Evolutionary conservation across 2,888 invertebrate species (phyloP), one percentile per base, ranked within the genome.

Genomic region (Conchocele bisecta): DNA sequence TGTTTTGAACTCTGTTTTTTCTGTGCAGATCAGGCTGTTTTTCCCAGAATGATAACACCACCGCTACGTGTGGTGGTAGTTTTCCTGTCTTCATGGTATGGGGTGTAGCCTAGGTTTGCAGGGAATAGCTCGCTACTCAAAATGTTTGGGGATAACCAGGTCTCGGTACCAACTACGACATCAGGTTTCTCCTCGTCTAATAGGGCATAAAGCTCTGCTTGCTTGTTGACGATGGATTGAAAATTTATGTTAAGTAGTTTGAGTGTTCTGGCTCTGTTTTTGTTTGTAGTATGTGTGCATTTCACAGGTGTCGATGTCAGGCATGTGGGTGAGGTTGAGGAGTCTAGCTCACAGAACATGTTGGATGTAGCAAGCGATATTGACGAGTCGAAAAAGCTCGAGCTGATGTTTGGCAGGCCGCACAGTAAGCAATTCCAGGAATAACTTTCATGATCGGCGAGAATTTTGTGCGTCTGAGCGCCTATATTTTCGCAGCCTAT

Each of bases 361-460:
- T 31, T 51, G 9, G 51, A n/a, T 2, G 17, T 31, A 11, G 20
- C 31, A 13, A 31, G 5, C 20, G 51, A 51, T 5, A 22, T n/a
- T 4, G 17, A 5, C 3, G 17, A 31, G 3, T 3, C 13, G 2
- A 37, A 46, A 35, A 59, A 48, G 7, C 31, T 35, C 1, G 59
- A 46, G 15, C n/a, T 46, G 22, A 59, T 26, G 44, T 59, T 59
- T 24, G 46, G 59, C 5, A 59, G 48, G 7, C 59, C 59, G 22
- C 48, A 59, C 1, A 37, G 33, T 15, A 59, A 15, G 35, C 59
- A 48, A 7, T 35, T 26, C 59, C 59, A 59, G 2, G 59, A 59
- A 22, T 48, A 48, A 35, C 48, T 59, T 17, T 59, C 59, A 35
- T 59, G 59, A 20, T 59, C 22, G 24, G 48, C 20, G 24, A 22